Conservation (phyloP, 1,140 invertebrate species). For the Oryctes rhinoceros region DNA sequence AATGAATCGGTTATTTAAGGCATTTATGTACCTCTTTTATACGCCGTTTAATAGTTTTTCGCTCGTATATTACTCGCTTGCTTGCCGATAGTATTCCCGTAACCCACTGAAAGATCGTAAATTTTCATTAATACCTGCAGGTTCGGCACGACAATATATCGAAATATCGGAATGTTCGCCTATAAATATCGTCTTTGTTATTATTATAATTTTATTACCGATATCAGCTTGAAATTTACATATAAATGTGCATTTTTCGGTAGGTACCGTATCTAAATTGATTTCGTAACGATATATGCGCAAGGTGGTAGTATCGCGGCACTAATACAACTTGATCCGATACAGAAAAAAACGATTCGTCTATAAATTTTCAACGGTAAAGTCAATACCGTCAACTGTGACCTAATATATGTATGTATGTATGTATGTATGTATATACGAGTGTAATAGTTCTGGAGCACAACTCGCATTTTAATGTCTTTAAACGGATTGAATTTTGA, state of each 20-base stretch:
- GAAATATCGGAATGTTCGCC: not conserved
- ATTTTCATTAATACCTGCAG: slow-evolving; percentile 10
- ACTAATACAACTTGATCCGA: not conserved
- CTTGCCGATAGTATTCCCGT: not conserved
- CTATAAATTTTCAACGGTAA: no score
- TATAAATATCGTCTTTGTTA: not conserved
- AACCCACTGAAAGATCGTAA: not conserved
- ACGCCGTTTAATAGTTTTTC: slow-evolving; percentile 7
- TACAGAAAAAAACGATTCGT: no score
- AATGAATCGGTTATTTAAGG: slow-evolving; percentile 1
- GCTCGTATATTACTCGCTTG: slow-evolving; percentile 1
- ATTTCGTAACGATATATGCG: not conserved
- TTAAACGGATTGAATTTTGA: no score
- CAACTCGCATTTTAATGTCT: no score
- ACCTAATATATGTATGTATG: no score
- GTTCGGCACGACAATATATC: not conserved
- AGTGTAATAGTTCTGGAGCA: no score
- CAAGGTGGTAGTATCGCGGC: not conserved
- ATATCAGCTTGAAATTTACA: not conserved
- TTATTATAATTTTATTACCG: not conserved
- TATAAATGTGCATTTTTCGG: not conserved
- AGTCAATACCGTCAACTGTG: no score
- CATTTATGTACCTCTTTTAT: not conserved
- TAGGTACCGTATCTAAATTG: not conserved
- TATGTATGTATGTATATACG: no score